Base-by-base conservation (phyloP, 1,140 invertebrate species). In the Teleogryllus occipitalis region DNA sequence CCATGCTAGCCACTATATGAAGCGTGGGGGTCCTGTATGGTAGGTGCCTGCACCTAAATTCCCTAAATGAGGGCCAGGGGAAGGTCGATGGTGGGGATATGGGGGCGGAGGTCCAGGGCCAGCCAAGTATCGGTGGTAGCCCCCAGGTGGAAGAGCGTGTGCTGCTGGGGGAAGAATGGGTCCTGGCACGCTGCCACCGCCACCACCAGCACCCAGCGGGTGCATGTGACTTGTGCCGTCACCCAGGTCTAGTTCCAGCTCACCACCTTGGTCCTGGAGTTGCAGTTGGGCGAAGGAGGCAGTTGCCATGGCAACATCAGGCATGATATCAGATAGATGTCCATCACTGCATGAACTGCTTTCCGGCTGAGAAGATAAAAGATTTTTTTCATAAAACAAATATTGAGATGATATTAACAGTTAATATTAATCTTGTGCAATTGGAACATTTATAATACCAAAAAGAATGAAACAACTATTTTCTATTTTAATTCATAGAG, bases 231-330 rank as follows among this genome's bases (percentile, higher is more conserved):
- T 90, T 3, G 91, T 89, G 0, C 92, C 92, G 84, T 95, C 93
- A 6, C 93, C 93, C 80, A 95, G 88, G 87, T 95, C 94, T 81
- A 94, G 86, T 81, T 90, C 88, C 80, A 91, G 85, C 83, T 91
- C 90, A 48, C 84, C 73, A 81, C 87, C 89, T 79, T 89, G 89
- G 82, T 90, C 90, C 82, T 94, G 92, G 74, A 95, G 85, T 82
- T 92, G 91, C 77, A 94, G 87, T 81, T 92, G 91, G 15, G 90
- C 90, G 73, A 94, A 87, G 0, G 92, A 92, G 6, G 92, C 90
- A 0, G 94, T 94, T 49, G 94, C 94, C 92, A 95, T 94, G n/a
- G 94, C 94, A 76, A 96, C 94, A 85, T 96, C 94, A 4, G 94
- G 94, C 92, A 96, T 95, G 82, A 93, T 91, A 81, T 94, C 93